These are phyloP conservation scores for Zosterops hypoxanthus DNA, from an alignment of 2,113 vertebrate species.

Conservation along the genomic window DNA sequence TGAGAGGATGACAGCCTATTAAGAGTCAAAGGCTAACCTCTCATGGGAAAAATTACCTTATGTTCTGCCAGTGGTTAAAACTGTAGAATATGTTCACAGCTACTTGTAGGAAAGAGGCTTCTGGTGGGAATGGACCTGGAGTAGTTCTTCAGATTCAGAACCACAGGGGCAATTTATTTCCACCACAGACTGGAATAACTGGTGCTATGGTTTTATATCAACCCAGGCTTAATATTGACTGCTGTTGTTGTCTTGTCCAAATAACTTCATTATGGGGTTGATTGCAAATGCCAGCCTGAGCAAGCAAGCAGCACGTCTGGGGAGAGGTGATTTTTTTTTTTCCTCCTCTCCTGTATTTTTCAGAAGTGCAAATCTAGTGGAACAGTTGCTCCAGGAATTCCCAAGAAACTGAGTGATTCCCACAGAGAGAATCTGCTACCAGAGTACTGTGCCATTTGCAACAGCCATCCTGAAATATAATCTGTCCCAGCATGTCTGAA, in stretches of 20 bases:
- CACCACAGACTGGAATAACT: not conserved
- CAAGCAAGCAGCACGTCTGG: not conserved
- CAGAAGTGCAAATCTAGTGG: not conserved
- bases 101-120: not conserved
- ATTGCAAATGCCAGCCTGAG: not conserved
- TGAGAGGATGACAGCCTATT: not conserved
- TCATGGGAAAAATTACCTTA: not conserved
- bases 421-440: not conserved
- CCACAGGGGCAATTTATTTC: not conserved
- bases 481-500: not conserved
- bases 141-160: not conserved
- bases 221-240: not conserved
- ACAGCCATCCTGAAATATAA: not conserved
- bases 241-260: not conserved
- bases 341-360: not conserved
- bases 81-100: not conserved
- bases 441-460: not conserved
- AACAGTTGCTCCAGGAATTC: not conserved
- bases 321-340: not conserved
- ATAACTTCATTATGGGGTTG: not conserved
- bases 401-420: not conserved
- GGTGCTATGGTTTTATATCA: not conserved
- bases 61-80: not conserved
- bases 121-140: not conserved
- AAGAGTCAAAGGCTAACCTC: not conserved